Evolutionary conservation across 2,888 invertebrate species (phyloP).

Genomic region (Acanthopleura granulata): DNA sequence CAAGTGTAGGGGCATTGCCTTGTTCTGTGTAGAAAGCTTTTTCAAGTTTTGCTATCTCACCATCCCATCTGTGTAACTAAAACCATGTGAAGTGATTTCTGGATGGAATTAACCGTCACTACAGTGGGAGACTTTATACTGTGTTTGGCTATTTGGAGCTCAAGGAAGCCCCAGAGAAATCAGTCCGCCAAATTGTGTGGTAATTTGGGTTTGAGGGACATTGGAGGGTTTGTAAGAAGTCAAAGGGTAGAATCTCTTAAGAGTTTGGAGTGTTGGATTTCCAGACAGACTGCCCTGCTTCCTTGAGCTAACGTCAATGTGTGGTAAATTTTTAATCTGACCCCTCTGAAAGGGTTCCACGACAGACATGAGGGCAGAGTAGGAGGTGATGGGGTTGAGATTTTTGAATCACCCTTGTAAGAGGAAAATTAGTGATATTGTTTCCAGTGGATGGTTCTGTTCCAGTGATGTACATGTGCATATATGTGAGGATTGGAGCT

Average conservation of each 20-base stretch:
- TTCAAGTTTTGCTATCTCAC: background rate
- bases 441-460: too few species aligned
- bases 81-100: background rate
- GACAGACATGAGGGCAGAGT: too few species aligned
- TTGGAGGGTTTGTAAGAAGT: background rate
- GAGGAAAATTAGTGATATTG: too few species aligned
- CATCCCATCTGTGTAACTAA: background rate
- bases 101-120: background rate
- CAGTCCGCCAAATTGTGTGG: too few species aligned
- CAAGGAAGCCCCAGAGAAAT: too few species aligned
- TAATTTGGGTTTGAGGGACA: background rate
- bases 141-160: too few species aligned
- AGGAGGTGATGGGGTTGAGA: too few species aligned
- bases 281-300: conserved; percentile 1
- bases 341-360: background rate
- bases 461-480: too few species aligned
- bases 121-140: too few species aligned
- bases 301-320: background rate
- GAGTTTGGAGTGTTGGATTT: background rate
- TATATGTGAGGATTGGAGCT: too few species aligned
- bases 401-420: too few species aligned
- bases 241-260: background rate
- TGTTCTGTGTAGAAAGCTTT: background rate
- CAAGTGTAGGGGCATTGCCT: too few species aligned
- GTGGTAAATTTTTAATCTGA: conserved; percentile 10